Base-by-base conservation (phyloP, 2,888 invertebrate species). In the Thecocarcelia acutangulata region DNA sequence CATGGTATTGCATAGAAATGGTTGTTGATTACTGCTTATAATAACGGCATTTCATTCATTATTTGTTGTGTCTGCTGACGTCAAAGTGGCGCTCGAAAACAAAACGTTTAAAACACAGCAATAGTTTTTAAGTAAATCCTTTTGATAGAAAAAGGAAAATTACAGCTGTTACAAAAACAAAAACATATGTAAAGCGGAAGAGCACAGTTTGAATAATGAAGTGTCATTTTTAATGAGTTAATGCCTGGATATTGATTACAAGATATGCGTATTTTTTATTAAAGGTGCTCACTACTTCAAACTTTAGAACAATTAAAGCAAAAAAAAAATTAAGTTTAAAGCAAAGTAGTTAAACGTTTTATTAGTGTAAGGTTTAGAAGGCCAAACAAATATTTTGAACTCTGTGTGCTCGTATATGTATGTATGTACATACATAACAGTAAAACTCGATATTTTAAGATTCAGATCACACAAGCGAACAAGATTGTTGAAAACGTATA, bases 61-160 rank as follows among this genome's bases (percentile, higher is more conserved):
- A 37, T 61, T 69, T 76, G 61, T 68, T 64, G 33, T 70, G 77
- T 78, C 77, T 72, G 42, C 58, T 72, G 78, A 78, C 78, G 78
- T 78, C 78, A 78, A 50, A 72, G 58, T 66, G n/a, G n/a, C n/a
- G 64, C 52, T 52, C 44, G 64, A 59, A 50, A 46, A 59, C 33
- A 68, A 68, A 46, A 48, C 15, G 28, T 33, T 72, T 61, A 11
- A 42, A 59, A 21, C 24, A 50, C 50, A 5, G 4, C n/a, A 13
- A 21, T 12, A 33, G n/a, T n/a, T 6, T 19, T 8, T 24, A 44
- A 24, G 21, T 48, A 59, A 50, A 59, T 50, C 24, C 69, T 59
- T 17, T 40, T 15, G 6, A 21, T 13, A 1, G 19, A 19, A 17
- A n/a, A 9, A 17, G 13, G 46, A 15, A 68, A 54, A 46, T 15